Evolutionary conservation across 2,113 vertebrate genomes (phyloP), one percentile per base, ranked within the genome.

Genomic region (Suricata suricatta): DNA sequence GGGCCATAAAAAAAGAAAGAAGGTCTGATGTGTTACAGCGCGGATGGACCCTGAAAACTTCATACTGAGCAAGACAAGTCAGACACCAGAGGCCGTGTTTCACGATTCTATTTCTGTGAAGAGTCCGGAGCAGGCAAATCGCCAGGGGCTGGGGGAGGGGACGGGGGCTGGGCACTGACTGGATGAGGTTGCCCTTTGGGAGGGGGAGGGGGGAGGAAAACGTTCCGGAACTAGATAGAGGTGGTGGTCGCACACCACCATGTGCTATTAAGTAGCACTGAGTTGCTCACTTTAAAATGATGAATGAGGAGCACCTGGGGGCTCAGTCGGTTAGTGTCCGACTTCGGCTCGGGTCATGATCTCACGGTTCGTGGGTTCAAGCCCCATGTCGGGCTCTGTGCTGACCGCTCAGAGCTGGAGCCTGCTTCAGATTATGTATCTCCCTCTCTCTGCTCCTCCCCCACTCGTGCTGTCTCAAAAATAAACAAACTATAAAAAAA

Each of bases 11-110:
- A 83, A 63, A 57, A 14, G 38, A 41, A 17, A 0, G 25, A 25
- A 4, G 74, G 17, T 2, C 50, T 9, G 25, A 17, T 3, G 0
- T 1, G 25, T 41, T 3, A 38, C n/a, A 5, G 17, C 1, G 7
- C 0, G 81, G 31, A 11, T 4, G 7, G 41, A 33, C 33, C 33
- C 25, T 0, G 2, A 47, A 69, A 63, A 19, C 52, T 23, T 1
- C 3, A 0, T 9, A 23, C 1, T 1, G 12, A 33, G 25, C 17
- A 33, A 57, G 47, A 87, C 86, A 19, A 94, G 69, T 66, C 91
- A n/a, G 87, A 13, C 88, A 19, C n/a, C 19, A 12, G n/a, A 31
- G 47, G 27, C 31, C 81, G 10, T 14, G 3, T 31, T 12, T 19
- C 19, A 2, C 7, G 16, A 10, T 47, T 57, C 87, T 35, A 5